phyloP scores from a whole-genome alignment of 2,888 invertebrate species.

The Perdita meconis region DNA sequence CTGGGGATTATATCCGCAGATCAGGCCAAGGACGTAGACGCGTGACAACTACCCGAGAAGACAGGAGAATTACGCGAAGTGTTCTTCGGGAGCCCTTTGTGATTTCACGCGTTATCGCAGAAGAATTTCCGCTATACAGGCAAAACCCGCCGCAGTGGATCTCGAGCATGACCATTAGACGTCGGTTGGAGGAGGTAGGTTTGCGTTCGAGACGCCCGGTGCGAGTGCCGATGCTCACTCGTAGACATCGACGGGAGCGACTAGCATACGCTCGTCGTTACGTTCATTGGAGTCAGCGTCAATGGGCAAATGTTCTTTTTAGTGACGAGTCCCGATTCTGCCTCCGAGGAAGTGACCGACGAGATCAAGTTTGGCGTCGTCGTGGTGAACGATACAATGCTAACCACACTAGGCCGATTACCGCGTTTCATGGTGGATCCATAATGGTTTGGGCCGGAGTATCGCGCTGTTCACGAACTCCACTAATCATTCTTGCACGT shows the following conservation, averaged over 20 bases:
- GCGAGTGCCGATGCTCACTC: constrained; percentile 4
- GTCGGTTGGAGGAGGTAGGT: background rate
- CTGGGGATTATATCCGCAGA: background rate
- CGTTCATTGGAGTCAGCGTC: background rate
- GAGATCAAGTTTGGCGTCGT: background rate
- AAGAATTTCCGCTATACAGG: background rate
- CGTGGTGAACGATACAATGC: background rate
- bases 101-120: background rate
- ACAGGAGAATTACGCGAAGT: background rate
- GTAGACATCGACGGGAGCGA: background rate
- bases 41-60: background rate
- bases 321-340: constrained; percentile 8
- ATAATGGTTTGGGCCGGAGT: background rate
- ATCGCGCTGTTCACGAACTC: background rate
- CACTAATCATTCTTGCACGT: background rate
- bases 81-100: background rate
- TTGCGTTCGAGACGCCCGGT: background rate
- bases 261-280: background rate
- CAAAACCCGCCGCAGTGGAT: background rate
- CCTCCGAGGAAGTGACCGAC: background rate
- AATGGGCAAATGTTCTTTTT: constrained; percentile 9
- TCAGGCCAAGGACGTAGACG: constrained; percentile 5
- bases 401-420: background rate
- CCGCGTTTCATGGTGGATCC: background rate
- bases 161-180: background rate